These are phyloP conservation scores for Eumerus sabulonum DNA, from an alignment of 2,888 invertebrate genomes.

Conservation along the genomic window DNA sequence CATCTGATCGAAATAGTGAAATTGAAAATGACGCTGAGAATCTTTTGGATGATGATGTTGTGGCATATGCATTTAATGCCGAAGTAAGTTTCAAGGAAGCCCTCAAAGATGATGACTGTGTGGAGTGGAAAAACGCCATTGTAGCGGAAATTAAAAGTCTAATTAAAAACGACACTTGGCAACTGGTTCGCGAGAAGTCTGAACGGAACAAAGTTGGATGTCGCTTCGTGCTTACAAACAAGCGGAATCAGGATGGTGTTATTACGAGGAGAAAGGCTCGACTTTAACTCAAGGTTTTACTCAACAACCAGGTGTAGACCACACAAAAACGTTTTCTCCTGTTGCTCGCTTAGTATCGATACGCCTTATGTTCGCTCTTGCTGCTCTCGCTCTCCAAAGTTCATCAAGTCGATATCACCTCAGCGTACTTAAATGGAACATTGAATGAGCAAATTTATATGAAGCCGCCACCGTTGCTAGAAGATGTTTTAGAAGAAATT, in stretches of 20 bases:
- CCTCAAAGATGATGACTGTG: too few relatives aligned
- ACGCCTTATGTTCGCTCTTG: conserved; percentile 65
- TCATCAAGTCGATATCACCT: conserved; percentile 67
- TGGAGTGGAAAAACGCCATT: too few relatives aligned
- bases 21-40: too few relatives aligned
- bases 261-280: conserved; percentile 13
- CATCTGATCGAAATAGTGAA: too few relatives aligned
- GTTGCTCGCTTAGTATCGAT: conserved; percentile 61
- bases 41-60: too few relatives aligned
- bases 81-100: too few relatives aligned
- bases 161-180: too few relatives aligned
- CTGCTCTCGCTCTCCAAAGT: conserved; percentile 61
- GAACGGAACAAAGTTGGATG: conserved; percentile 21
- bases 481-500: conserved; percentile 12
- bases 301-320: conserved; percentile 72
- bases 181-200: neutral
- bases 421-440: conserved; percentile 66
- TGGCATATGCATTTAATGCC: too few relatives aligned
- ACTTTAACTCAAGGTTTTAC: conserved; percentile 68
- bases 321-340: conserved; percentile 70
- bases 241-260: conserved; percentile 15
- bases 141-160: too few relatives aligned
- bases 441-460: conserved; percentile 68
- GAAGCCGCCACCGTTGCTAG: too few relatives aligned
- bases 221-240: conserved; percentile 31